Evolutionary conservation across 53 echinoderm and acorn worm species (phyloP), one percentile per base, ranked within the genome.

Genomic region (Paracentrotus lividus): DNA sequence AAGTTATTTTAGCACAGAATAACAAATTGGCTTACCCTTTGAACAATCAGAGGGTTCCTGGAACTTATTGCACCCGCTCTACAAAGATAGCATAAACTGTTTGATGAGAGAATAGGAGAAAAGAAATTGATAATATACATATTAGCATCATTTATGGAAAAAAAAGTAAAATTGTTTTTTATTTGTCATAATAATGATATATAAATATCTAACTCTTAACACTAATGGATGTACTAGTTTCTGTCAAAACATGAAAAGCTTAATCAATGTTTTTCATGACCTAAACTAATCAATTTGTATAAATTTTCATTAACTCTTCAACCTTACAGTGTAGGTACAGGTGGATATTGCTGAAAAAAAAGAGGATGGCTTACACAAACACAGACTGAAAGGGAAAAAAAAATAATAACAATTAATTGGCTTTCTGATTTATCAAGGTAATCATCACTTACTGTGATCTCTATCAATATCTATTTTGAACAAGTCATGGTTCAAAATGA

Each of bases 21-120:
- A n/a, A n/a, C n/a, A n/a, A 61, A 61, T n/a, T 61, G 6, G 88
- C 93, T 94, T 93, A 97, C 97, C 95, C 95, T 95, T 77, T 96
- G 95, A 42, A 96, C 94, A 64, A 99, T 95, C 33, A 97, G 95
- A 38, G 96, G 94, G 53, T 94, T 94, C 49, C 94, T 92, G 10
- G 96, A 88, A 90, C 95, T 94, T 90, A 99, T 95, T 24, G 99
- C 97, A 42, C 96, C 96, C 20, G 96, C 96, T 93, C 97, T 93
- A 69, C 97, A 96, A 31, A 99, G 49, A 81, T 96, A 96, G 54
- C 96, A 96, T 86, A 99, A 96, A 76, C 99, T 99, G 95, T 27
- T 85, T 56, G 23, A 85, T 2, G 86, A 85, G 72, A 57, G 57
- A 57, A 57, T 20, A 20, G 20, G 47, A 90, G 60, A 66, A 55